These are phyloP conservation scores for Pangasius krempfi DNA, from an alignment of 2,797 vertebrate genomes.

Conservation along the genomic window DNA sequence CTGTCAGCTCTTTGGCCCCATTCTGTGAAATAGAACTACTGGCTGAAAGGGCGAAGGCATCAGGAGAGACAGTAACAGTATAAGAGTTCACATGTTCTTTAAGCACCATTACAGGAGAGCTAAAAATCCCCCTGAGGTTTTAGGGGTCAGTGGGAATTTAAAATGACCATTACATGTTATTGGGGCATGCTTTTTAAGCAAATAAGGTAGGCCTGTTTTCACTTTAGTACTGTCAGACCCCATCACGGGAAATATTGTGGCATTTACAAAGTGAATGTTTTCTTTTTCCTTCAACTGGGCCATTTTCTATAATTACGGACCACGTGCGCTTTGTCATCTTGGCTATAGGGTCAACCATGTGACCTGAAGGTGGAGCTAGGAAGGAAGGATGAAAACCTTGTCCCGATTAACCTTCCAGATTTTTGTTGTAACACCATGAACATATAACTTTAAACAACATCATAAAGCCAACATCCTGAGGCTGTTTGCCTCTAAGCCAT, in stretches of 20 bases:
- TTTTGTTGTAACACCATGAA: conserved; percentile 22
- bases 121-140: conserved; percentile 44
- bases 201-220: conserved; percentile 48
- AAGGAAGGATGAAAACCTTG: conserved; percentile 39
- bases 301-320: conserved; percentile 57
- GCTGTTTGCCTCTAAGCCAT: background rate
- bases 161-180: conserved; percentile 43
- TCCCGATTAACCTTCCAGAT: conserved; percentile 27
- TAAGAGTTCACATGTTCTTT: conserved; percentile 53
- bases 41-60: conserved; percentile 53
- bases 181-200: conserved; percentile 39
- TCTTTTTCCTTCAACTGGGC: conserved; percentile 52
- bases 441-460: conserved; percentile 23
- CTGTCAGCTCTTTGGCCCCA: conserved; percentile 58
- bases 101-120: background rate
- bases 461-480: conserved; percentile 20
- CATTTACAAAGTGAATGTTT: conserved; percentile 47
- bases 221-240: conserved; percentile 46
- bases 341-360: conserved; percentile 42
- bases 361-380: conserved; percentile 39
- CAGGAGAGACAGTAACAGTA: conserved; percentile 57
- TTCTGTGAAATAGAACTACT: conserved; percentile 56
- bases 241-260: conserved; percentile 42
- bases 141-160: conserved; percentile 53
- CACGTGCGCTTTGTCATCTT: conserved; percentile 51